Base-by-base conservation (phyloP, 2,797 vertebrate genomes). In the Xerus rutilus region DNA sequence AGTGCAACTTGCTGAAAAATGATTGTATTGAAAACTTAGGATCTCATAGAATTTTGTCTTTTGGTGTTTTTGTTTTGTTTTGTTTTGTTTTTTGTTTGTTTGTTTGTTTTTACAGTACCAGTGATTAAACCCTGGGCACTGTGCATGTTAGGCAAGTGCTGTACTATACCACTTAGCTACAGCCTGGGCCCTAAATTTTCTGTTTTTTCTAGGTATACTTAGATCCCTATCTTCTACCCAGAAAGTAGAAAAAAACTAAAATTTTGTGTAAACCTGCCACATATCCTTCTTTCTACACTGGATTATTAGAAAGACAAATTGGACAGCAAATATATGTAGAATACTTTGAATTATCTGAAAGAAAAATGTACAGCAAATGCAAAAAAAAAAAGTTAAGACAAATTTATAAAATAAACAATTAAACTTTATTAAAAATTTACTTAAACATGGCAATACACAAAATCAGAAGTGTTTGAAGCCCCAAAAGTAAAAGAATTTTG, bases 241-340 rank as follows among this genome's bases (percentile, higher is more conserved):
- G 9, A 87, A 79, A 79, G 57, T 23, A 81, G 23, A n/a, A 25
- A 81, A 82, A 82, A 28, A 39, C 7, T 47, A 45, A 52, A 78
- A 62, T 73, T 39, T 30, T 62, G 32, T 35, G 54, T 54, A 93
- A 70, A 43, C 43, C 30, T 86, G 32, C 35, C 70, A 86, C 30
- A 94, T 59, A 83, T 4, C n/a, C 18, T 92, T 90, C 89, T 88
- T 72, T 67, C 52, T 90, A 85, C 9, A 85, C n/a, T 78, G 62
- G 17, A 81, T 52, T 74, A 72, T 32, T 30, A 43, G 49, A 12
- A 91, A 70, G 28, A 89, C 69, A 91, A 72, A 62, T 0, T 39
- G 8, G 89, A 73, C 5, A 86, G 52, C 30, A 93, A 65, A 78
- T 47, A 91, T 39, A 49, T 1, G 57, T 30, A 35, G 12, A 91